phyloP scores from a whole-genome alignment of 2,888 invertebrate species.

The Heliconius hortense region DNA sequence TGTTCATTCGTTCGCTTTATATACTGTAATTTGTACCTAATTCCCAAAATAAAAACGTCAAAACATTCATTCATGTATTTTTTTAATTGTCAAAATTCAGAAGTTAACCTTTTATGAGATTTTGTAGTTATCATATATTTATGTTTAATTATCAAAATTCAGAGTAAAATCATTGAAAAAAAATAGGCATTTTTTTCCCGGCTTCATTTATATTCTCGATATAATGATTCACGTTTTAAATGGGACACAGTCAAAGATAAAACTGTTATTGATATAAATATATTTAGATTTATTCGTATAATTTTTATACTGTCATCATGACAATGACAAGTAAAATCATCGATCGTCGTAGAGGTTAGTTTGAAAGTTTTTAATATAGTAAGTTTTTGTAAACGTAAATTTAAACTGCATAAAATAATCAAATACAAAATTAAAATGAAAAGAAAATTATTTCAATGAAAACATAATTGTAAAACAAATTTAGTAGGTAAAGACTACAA shows the following conservation, averaged over 20 bases:
- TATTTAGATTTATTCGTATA: background rate
- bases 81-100: constrained; percentile 4
- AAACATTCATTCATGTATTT: constrained; percentile 6
- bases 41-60: background rate
- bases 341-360: constrained; percentile 39
- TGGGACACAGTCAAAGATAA: background rate
- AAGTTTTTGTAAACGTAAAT: background rate
- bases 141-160: background rate
- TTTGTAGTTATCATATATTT: background rate
- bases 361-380: background rate
- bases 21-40: too few species aligned
- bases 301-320: constrained; percentile 27
- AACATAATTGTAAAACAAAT: background rate
- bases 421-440: background rate
- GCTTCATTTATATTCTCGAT: background rate
- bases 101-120: background rate
- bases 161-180: background rate
- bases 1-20: background rate
- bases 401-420: background rate
- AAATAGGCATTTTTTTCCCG: background rate
- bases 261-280: constrained; percentile 4
- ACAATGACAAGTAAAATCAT: constrained; percentile 27
- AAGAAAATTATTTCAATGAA: too few species aligned
- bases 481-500: background rate
- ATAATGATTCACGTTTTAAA: constrained; percentile 10